Evolutionary conservation across 2,888 invertebrate genomes (phyloP), one percentile per base, ranked within the genome.

Genomic region (Ornithoptera priamus): DNA sequence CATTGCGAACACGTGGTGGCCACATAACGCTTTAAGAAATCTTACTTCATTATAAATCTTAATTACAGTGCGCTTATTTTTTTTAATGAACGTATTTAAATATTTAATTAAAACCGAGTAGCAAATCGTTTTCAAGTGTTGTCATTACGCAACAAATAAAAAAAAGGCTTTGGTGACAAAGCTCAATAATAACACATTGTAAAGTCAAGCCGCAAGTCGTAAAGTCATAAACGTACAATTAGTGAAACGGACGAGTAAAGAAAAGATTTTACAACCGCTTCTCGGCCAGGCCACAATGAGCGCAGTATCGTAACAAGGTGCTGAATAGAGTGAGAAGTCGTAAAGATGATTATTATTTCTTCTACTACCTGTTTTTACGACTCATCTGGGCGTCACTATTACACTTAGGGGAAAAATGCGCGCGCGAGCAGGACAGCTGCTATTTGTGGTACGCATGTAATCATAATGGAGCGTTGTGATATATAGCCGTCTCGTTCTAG

Each of bases 291-390:
- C 86, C 85, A 92, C 92, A 92, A 92, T 92, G 91, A 92, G 90
- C 90, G 87, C 90, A 91, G 88, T 91, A 92, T 91, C 91, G 91
- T 92, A 92, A 92, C 92, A 92, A 93, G 92, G 92, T 92, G 92
- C 92, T 91, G 92, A 93, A 93, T 93, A 93, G 93, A 93, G 93
- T 93, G 93, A 93, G 93, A 93, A 93, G 92, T 92, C 92, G 87
- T 93, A 93, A 93, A 93, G 91, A 92, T 93, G 92, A 93, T 93
- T 92, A 93, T 93, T 93, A 93, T 93, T 92, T 93, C 93, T 91
- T 92, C 92, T 92, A 93, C 93, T 93, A 93, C 93, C 93, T 93
- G 93, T 93, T 93, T 92, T 92, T 93, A 91, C 90, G 92, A 89
- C 85, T 81, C 80, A 79, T 85, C 76, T 79, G 77, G 78, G 85